Evolutionary conservation across 2,797 vertebrate species (phyloP).

Genomic region (Ciconia nigra): DNA sequence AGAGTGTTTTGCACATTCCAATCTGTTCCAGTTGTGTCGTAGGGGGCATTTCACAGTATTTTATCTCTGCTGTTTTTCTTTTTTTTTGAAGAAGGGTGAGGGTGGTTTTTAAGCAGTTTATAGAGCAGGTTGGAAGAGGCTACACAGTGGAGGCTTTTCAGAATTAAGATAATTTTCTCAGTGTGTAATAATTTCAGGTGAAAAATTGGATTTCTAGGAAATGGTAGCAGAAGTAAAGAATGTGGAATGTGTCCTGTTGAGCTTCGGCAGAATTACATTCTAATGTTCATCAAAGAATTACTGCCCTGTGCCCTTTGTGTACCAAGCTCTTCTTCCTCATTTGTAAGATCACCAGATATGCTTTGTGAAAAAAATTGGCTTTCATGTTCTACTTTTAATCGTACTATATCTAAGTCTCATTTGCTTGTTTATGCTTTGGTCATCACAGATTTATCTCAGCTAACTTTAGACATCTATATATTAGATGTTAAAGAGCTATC

Average conservation of each 20-base stretch:
- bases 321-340: neutral
- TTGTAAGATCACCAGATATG: neutral
- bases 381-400: neutral
- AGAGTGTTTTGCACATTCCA: neutral
- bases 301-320: neutral
- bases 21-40: neutral
- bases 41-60: neutral
- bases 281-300: neutral
- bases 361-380: neutral
- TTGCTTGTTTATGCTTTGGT: neutral
- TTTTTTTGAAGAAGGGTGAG: neutral
- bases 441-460: neutral
- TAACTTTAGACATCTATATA: neutral
- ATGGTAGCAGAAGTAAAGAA: neutral
- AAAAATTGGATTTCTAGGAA: constrained; percentile 9
- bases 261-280: neutral
- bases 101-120: neutral
- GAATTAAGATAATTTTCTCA: neutral
- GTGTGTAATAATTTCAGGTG: neutral
- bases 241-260: neutral
- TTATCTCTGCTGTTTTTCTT: neutral
- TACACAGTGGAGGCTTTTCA: neutral
- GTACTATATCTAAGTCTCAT: neutral
- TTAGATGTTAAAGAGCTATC: neutral
- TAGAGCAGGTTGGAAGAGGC: neutral